Conservation (phyloP, 2,113 vertebrate genomes). For the Bos taurus region DNA sequence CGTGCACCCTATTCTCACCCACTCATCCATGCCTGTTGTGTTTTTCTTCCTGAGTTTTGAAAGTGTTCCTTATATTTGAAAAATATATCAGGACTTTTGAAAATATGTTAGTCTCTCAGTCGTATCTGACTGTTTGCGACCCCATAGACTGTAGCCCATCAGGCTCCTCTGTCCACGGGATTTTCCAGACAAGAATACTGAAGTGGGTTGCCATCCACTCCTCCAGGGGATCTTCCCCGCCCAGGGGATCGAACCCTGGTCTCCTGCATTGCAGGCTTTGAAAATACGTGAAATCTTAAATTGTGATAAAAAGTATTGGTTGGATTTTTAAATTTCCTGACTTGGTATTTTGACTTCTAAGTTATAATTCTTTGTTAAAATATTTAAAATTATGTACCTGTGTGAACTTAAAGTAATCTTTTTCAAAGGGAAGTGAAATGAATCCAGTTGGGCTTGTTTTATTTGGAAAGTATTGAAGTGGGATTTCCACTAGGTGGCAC, state of each 20-base stretch:
- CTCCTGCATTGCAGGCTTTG: neutral
- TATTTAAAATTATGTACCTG: neutral
- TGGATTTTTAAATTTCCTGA: neutral
- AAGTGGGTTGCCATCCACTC: neutral
- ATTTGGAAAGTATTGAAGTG: neutral
- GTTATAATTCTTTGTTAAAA: slow-evolving; percentile 3
- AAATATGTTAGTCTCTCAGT: neutral
- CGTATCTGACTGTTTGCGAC: neutral
- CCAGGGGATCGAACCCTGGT: neutral
- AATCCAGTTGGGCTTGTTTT: neutral
- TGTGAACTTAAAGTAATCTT: neutral
- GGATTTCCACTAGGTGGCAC: slow-evolving; percentile 65
- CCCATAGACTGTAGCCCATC: neutral
- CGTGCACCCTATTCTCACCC: neutral
- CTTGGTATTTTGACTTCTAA: neutral
- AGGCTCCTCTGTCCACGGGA: neutral
- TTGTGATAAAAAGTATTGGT: neutral
- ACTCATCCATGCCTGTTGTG: neutral
- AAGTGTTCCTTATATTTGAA: slow-evolving; percentile 23
- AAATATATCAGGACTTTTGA: neutral
- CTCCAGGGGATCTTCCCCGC: neutral
- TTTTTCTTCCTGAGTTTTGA: slow-evolving; percentile 26
- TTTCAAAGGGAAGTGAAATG: neutral
- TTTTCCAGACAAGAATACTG: neutral
- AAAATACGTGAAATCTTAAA: neutral